phyloP scores from a whole-genome alignment of 2,888 invertebrate species.

The Trichopoda pennipes region DNA sequence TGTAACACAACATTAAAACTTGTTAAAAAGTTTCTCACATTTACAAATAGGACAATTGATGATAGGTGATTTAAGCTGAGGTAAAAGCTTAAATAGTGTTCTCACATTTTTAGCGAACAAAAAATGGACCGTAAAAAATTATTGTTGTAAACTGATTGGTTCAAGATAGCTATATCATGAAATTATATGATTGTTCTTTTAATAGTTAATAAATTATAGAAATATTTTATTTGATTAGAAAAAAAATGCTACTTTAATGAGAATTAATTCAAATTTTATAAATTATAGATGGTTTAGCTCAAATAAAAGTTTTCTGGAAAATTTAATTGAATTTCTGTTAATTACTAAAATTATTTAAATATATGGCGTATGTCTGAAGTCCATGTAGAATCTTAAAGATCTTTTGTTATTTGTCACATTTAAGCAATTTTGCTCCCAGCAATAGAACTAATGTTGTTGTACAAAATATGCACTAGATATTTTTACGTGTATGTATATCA shows the following conservation, averaged over 20 bases:
- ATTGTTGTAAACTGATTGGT: constrained; percentile 27
- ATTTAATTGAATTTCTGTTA: no score
- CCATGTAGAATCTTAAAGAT: no score
- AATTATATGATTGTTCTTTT: constrained; percentile 1
- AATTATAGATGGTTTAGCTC: background rate
- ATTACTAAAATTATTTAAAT: no score
- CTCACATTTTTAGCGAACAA: constrained; percentile 52
- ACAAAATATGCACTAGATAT: background rate
- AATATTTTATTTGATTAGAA: background rate
- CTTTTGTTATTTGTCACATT: no score
- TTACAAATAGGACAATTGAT: constrained; percentile 63
- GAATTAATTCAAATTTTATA: background rate
- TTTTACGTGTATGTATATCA: no score
- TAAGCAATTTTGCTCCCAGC: background rate
- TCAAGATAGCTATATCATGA: constrained; percentile 27
- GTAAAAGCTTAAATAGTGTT: constrained; percentile 40
- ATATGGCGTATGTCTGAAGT: no score
- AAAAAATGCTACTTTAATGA: background rate
- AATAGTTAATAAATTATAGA: constrained; percentile 22
- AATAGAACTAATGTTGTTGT: background rate
- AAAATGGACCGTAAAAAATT: constrained; percentile 21
- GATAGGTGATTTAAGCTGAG: constrained; percentile 27
- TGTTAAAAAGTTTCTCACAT: constrained; percentile 56
- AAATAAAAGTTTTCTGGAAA: no score
- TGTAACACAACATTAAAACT: constrained; percentile 12